Base-by-base conservation (phyloP, 2,888 invertebrate genomes). In the Drosophila robusta region DNA sequence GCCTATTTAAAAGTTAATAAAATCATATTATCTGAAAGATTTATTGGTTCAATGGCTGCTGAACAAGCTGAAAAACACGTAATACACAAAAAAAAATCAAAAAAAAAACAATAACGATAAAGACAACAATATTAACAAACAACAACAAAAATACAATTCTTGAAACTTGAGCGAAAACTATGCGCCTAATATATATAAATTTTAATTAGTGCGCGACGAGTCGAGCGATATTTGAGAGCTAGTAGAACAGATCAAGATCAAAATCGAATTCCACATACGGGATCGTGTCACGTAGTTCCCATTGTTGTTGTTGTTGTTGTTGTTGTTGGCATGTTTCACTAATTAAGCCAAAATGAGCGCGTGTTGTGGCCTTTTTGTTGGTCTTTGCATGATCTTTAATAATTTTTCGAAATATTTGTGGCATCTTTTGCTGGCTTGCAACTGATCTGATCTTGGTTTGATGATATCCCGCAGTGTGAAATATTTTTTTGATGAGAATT, bases 401-500 rank as follows among this genome's bases (percentile, higher is more conserved):
- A 88, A 88, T 85, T 82, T 80, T 71, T 61, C 63, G 66, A 78
- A 84, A 75, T 83, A 83, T 80, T 88, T 86, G 75, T 78, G 78
- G 75, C 66, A 73, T 80, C 56, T 70, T 57, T 39, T 36, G 61
- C 38, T 52, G 50, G 34, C 39, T 46, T 58, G 56, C 55, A 56
- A 57, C 52, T 67, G 73, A 70, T 65, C 56, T 68, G 77, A 78
- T 82, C 77, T 82, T 51, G 76, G 68, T 62, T 75, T 78, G 75
- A 64, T 84, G 86, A 89, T 89, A 72, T 78, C 86, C 86, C 86
- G 86, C 86, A 70, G 86, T 86, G 86, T 86, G 86, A 86, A 86
- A 75, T 87, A 81, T 87, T 69, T 78, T 80, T 87, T 89, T 86
- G 84, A 89, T 88, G 89, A 87, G 86, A 86, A 87, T 86, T 86